These are phyloP conservation scores for Tetramorium alpestre DNA, from an alignment of 1,140 invertebrate species.

Conservation along the genomic window DNA sequence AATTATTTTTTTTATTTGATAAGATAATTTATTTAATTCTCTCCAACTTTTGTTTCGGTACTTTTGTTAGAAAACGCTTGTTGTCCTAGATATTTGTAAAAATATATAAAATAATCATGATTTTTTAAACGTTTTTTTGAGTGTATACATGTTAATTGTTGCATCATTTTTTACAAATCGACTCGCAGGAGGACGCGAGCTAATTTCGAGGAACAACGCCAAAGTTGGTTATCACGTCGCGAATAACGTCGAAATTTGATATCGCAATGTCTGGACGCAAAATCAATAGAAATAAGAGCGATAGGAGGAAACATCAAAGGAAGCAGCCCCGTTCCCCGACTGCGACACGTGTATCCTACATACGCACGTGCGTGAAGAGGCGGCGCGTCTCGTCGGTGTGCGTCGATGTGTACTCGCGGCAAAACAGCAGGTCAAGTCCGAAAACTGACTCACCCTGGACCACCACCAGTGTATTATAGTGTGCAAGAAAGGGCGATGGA, in stretches of 20 bases:
- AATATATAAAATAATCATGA: no score
- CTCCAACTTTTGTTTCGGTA: no score
- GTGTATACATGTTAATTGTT: no score
- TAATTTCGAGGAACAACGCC: background rate
- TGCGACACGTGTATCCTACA: constrained; percentile 27
- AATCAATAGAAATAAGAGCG: constrained; percentile 64
- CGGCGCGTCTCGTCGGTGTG: background rate
- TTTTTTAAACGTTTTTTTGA: no score
- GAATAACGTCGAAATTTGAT: constrained; percentile 56
- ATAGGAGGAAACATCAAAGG: constrained; percentile 64
- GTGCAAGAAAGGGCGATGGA: background rate
- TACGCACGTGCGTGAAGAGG: constrained; percentile 60
- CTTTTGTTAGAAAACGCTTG: no score
- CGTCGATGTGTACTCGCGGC: constrained; percentile 41
- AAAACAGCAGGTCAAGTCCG: constrained; percentile 49
- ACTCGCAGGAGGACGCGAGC: background rate
- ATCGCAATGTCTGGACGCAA: constrained; percentile 61
- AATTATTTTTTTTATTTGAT: no score
- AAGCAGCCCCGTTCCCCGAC: constrained; percentile 43
- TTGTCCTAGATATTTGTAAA: no score
- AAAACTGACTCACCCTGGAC: constrained; percentile 66
- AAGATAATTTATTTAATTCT: no score
- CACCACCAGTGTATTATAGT: constrained; percentile 27
- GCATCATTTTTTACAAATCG: background rate
- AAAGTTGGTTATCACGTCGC: background rate